A percentile compares a stretch with the other conserved stretches of the same genome.
These are phyloP conservation scores for Tonatia bakeri DNA, from an alignment of 2,113 vertebrate genomes.

Conservation along the genomic window DNA sequence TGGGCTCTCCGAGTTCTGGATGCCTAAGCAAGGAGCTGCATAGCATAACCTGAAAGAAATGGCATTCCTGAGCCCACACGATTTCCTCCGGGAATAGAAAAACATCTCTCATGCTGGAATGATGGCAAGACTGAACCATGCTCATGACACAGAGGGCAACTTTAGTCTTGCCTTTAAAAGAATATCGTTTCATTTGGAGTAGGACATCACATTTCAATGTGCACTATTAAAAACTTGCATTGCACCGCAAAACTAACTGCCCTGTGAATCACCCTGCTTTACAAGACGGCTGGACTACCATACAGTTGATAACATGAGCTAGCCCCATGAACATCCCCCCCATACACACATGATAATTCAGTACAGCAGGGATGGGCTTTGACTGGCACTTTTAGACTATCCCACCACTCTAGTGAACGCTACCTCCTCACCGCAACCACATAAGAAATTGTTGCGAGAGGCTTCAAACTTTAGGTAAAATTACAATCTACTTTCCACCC, in stretches of 20 bases:
- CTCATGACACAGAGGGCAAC: slow-evolving; percentile 59
- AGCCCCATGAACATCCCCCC: background rate
- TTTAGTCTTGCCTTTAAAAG: slow-evolving; percentile 56
- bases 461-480: background rate
- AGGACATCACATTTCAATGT: slow-evolving; percentile 27
- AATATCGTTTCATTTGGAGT: slow-evolving; percentile 28
- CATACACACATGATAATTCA: background rate
- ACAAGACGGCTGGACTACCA: background rate
- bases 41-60: slow-evolving; percentile 10
- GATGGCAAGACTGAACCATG: slow-evolving; percentile 14
- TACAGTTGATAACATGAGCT: background rate
- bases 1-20: slow-evolving; percentile 40
- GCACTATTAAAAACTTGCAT: slow-evolving; percentile 58
- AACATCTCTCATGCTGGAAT: background rate
- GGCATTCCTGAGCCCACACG: background rate
- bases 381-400: background rate
- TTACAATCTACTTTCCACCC: background rate
- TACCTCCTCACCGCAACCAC: background rate
- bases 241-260: slow-evolving; percentile 50
- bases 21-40: slow-evolving; percentile 25
- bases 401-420: background rate
- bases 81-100: slow-evolving; percentile 53
- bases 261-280: background rate
- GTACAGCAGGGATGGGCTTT: background rate
- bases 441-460: slow-evolving; percentile 27